Evolutionary conservation across 2,888 invertebrate genomes (phyloP).

Genomic region (Stramonita haemastoma): DNA sequence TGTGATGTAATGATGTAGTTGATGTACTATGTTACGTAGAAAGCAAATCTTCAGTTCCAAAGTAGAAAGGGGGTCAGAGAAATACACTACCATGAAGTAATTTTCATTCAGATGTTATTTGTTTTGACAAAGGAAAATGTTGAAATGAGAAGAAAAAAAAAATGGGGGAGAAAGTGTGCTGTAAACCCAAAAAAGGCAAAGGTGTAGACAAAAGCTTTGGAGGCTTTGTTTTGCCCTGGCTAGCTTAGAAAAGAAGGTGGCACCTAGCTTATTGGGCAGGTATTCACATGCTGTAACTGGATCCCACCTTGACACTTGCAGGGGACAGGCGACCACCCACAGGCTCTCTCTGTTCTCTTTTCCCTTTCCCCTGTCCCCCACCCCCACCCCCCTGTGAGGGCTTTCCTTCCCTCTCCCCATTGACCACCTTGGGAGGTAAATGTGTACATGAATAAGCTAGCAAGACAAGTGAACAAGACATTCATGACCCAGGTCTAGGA

Average conservation of each 20-base stretch:
- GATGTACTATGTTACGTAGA: too few species aligned
- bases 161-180: not conserved
- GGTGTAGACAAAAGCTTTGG: not conserved
- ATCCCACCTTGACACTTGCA: slow-evolving; percentile 21
- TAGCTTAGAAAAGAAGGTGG: not conserved
- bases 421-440: not conserved
- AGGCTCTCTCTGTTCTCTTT: not conserved
- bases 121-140: not conserved
- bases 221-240: not conserved
- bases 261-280: not conserved
- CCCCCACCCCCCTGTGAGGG: not conserved
- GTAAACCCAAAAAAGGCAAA: not conserved
- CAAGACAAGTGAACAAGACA: too few species aligned
- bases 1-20: too few species aligned
- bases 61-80: too few species aligned
- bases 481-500: too few species aligned
- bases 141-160: not conserved
- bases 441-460: too few species aligned
- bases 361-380: not conserved
- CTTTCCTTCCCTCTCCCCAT: not conserved
- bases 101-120: not conserved
- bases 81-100: too few species aligned
- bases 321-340: slow-evolving; percentile 29
- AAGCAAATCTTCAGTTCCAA: too few species aligned
- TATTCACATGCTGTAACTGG: slow-evolving; percentile 32